Evolutionary conservation across 2,797 vertebrate genomes (phyloP).

Genomic region (Falco novaeseelandiae): DNA sequence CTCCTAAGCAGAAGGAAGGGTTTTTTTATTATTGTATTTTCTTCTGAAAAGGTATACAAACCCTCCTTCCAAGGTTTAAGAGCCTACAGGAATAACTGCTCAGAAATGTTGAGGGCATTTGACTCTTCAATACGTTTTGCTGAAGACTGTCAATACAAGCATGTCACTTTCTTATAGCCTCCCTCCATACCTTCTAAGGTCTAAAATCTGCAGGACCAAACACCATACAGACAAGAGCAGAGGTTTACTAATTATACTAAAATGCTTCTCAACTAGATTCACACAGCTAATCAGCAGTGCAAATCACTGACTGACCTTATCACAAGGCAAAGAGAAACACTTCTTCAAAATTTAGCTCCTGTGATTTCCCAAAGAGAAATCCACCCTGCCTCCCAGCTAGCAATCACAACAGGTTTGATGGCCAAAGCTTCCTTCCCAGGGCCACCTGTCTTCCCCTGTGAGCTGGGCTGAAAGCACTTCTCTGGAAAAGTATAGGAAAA

Average conservation of each 20-base stretch:
- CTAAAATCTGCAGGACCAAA: background rate
- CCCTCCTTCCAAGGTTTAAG: background rate
- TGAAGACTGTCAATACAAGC: background rate
- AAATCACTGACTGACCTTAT: background rate
- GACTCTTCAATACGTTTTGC: background rate
- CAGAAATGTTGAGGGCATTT: background rate
- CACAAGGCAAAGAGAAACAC: background rate
- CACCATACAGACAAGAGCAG: background rate
- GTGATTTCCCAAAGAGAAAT: background rate
- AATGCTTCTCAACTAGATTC: background rate
- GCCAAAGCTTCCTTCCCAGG: background rate
- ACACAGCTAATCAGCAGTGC: background rate
- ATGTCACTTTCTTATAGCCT: background rate
- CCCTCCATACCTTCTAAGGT: background rate
- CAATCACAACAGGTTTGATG: background rate
- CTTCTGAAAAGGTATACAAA: background rate
- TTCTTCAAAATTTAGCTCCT: background rate
- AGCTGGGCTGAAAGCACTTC: background rate
- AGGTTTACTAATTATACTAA: background rate
- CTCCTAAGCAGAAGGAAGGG: background rate
- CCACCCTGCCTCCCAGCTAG: accelerated
- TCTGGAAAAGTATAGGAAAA: background rate
- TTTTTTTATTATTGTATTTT: background rate
- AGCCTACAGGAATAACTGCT: background rate
- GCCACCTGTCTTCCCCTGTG: background rate